Evolutionary conservation across 2,113 vertebrate genomes (phyloP).

Genomic region (Gopherus flavomarginatus): DNA sequence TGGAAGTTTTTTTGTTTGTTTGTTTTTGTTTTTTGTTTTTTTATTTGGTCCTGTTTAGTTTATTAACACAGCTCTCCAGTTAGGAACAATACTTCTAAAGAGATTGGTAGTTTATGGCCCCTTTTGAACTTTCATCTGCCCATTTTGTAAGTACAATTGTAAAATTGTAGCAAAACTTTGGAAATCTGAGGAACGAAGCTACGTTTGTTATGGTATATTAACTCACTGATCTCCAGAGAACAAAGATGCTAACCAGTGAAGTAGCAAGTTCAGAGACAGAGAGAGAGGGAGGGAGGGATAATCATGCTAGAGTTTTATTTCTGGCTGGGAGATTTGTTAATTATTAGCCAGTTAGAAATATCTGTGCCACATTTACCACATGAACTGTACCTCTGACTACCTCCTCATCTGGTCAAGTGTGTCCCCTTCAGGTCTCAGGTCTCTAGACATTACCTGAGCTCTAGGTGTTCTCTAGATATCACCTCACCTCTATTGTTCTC

Average conservation of each 20-base stretch:
- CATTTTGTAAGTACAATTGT: conserved; percentile 17
- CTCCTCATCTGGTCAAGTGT: background rate
- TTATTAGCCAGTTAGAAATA: background rate
- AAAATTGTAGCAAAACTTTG: conserved; percentile 33
- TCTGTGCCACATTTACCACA: background rate
- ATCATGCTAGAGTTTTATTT: conserved; percentile 25
- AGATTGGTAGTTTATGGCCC: conserved; percentile 1
- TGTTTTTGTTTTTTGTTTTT: background rate
- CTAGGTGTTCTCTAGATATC: background rate
- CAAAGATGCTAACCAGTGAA: background rate
- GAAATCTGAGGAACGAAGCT: conserved; percentile 48
- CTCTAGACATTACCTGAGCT: background rate
- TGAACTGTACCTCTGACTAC: background rate
- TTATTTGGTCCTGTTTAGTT: conserved; percentile 48
- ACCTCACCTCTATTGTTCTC: background rate
- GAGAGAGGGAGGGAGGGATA: conserved; percentile 13
- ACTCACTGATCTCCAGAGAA: conserved; percentile 50
- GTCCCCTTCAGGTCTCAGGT: background rate
- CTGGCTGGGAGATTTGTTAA: conserved; percentile 5
- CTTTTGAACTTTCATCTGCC: background rate
- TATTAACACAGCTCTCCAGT: conserved; percentile 66
- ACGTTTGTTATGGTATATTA: conserved; percentile 48
- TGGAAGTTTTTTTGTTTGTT: background rate
- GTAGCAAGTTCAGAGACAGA: background rate
- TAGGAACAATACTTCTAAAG: conserved; percentile 53